Evolutionary conservation across 2,888 invertebrate species (phyloP).

Genomic region (Drosophila recens): DNA sequence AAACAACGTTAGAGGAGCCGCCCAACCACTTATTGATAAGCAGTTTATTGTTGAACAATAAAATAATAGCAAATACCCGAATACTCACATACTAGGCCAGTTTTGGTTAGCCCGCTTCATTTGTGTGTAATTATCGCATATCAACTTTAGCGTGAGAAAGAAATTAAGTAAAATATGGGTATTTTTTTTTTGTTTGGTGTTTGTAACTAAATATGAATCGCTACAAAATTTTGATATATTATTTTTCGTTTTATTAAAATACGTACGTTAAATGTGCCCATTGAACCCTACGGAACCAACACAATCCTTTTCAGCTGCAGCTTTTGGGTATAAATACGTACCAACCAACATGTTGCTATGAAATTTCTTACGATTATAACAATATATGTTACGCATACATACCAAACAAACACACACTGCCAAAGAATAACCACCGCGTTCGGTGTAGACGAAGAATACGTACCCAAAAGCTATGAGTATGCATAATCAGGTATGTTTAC

Average conservation of each 20-base stretch:
- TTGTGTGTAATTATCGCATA: constrained; percentile 41
- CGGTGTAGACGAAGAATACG: constrained; percentile 47
- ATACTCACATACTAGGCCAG: constrained; percentile 63
- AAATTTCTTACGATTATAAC: constrained; percentile 45
- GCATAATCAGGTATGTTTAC: constrained; percentile 37
- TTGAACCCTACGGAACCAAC: constrained; percentile 49
- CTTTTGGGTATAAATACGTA: constrained; percentile 52
- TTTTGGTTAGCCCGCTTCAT: constrained; percentile 46
- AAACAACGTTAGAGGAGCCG: constrained; percentile 61
- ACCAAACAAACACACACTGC: constrained; percentile 46
- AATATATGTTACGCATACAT: constrained; percentile 37
- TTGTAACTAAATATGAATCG: constrained; percentile 37
- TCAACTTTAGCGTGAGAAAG: constrained; percentile 55
- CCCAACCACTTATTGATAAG: constrained; percentile 30
- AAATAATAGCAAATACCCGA: constrained; percentile 22
- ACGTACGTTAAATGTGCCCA: constrained; percentile 59
- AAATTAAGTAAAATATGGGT: constrained; percentile 56
- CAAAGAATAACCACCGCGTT: constrained; percentile 28
- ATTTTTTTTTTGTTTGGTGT: constrained; percentile 26
- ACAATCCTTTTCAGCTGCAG: constrained; percentile 49
- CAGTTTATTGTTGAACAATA: constrained; percentile 15
- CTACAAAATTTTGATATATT: constrained; percentile 42
- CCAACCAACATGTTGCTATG: constrained; percentile 45
- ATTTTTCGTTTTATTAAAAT: constrained; percentile 37
- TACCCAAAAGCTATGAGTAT: constrained; percentile 53